phyloP scores from a whole-genome alignment of 1,140 invertebrate genomes.

The Venturia canescens region DNA sequence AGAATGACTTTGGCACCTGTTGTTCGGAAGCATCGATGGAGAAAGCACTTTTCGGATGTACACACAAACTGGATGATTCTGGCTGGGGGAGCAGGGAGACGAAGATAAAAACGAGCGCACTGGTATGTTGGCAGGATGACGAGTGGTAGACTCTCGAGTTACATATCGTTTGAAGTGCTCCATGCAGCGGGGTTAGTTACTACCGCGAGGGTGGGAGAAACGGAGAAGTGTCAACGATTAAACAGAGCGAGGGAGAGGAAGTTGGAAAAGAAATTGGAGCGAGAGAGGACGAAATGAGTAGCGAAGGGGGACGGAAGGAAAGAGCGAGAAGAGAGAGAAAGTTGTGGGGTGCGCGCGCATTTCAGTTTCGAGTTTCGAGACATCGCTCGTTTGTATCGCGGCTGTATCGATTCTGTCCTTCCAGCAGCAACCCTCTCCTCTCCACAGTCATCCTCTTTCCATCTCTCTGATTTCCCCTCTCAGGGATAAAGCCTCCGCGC shows the following conservation, averaged over 20 bases:
- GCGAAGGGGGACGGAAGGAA: background rate
- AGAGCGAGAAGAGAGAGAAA: constrained; percentile 41
- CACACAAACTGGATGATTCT: too few relatives aligned
- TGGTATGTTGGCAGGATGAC: constrained; percentile 42
- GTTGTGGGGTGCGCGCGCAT: constrained; percentile 68
- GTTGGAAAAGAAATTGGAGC: background rate
- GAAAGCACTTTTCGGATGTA: too few relatives aligned
- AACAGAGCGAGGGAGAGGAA: background rate
- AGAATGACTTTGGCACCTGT: too few relatives aligned
- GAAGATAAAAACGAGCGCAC: background rate
- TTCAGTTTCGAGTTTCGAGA: constrained; percentile 74
- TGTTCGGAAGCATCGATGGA: too few relatives aligned
- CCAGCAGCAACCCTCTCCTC: constrained; percentile 17
- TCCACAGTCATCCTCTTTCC: constrained; percentile 49
- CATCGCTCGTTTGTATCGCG: constrained; percentile 73
- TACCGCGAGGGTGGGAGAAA: too few relatives aligned
- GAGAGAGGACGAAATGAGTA: background rate
- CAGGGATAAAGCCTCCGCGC: background rate
- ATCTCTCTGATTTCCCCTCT: constrained; percentile 19
- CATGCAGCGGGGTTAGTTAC: too few relatives aligned
- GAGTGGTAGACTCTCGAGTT: constrained; percentile 59
- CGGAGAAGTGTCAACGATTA: too few relatives aligned
- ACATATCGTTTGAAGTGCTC: constrained; percentile 66
- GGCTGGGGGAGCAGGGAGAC: too few relatives aligned
- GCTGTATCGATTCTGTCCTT: constrained; percentile 73